Percentiles rank a stretch among this genome's conserved stretches.
Conservation (phyloP, 2,113 vertebrate genomes). For the Serinus canaria region DNA sequence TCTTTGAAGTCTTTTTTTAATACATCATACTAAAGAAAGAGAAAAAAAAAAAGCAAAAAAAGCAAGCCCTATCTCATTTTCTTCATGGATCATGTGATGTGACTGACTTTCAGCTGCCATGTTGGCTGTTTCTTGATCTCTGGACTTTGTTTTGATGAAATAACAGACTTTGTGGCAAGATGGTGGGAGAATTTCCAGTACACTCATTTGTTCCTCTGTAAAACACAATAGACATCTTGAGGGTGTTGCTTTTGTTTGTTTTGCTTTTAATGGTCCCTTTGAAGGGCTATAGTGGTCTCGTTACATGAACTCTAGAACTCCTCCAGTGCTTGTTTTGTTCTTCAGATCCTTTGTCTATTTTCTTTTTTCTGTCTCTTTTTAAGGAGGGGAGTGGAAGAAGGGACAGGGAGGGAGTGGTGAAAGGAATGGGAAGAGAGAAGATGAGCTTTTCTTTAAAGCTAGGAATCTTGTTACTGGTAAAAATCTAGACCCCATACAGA, state of each 20-base stretch:
- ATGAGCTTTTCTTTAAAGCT: slow-evolving; percentile 18
- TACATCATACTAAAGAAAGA: slow-evolving; percentile 4
- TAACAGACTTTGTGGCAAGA: slow-evolving; percentile 25
- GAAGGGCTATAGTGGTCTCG: slow-evolving; percentile 38
- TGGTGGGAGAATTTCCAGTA: slow-evolving; percentile 51
- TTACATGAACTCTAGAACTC: slow-evolving; percentile 46
- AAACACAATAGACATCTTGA: slow-evolving; percentile 57
- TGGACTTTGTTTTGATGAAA: slow-evolving; percentile 36
- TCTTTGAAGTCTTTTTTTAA: slow-evolving; percentile 46
- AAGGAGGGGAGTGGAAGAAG: background rate
- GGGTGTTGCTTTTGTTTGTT: slow-evolving; percentile 56
- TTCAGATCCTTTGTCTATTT: slow-evolving; percentile 29
- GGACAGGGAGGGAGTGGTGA: background rate
- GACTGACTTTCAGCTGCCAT: slow-evolving; percentile 37
- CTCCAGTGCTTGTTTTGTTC: slow-evolving; percentile 26
- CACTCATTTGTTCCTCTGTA: slow-evolving; percentile 33
- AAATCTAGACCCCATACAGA: slow-evolving; percentile 36
- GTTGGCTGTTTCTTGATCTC: slow-evolving; percentile 33
- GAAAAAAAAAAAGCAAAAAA: background rate
- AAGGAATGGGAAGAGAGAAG: background rate
- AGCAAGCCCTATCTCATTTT: slow-evolving; percentile 19
- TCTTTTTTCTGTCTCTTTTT: background rate
- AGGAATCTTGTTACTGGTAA: background rate
- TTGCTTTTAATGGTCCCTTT: slow-evolving; percentile 56
- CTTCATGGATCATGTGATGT: slow-evolving; percentile 15